Conservation (phyloP, 2,888 invertebrate genomes). For the Smittia sp. region DNA sequence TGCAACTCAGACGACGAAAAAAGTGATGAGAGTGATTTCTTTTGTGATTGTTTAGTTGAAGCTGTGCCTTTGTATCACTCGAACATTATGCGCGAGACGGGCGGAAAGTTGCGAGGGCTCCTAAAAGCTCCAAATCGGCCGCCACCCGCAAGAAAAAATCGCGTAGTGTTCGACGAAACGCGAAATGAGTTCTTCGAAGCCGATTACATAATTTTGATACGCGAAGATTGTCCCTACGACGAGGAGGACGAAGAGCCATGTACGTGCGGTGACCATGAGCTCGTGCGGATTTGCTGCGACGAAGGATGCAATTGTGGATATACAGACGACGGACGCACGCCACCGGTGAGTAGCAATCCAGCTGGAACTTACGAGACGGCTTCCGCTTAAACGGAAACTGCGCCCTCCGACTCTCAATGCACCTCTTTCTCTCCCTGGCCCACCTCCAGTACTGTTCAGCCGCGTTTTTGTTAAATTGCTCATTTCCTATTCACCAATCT, state of each 20-base stretch:
- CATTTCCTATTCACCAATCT: conserved; percentile 37
- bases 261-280: conserved; percentile 69
- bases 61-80: conserved; percentile 43
- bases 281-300: conserved; percentile 64
- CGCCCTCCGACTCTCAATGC: neutral
- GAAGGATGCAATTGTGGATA: conserved; percentile 64
- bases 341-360: conserved; percentile 49
- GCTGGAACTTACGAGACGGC: neutral
- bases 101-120: conserved; percentile 54
- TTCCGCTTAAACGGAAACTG: conserved; percentile 18
- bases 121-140: conserved; percentile 71
- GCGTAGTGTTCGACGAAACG: conserved; percentile 85
- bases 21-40: conserved; percentile 41
- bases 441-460: neutral
- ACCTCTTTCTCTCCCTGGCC: neutral
- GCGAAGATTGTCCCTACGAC: conserved; percentile 82
- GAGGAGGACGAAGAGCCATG: conserved; percentile 74
- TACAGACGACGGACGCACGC: conserved; percentile 49
- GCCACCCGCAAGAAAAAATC: conserved; percentile 67
- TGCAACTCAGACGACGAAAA: conserved; percentile 28
- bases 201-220: conserved; percentile 85
- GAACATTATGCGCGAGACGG: conserved; percentile 53
- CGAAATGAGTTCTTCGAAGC: conserved; percentile 89
- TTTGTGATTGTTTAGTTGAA: conserved; percentile 42
- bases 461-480: conserved; percentile 36